A percentile compares a stretch with the other conserved stretches of the same genome.
phyloP scores from a whole-genome alignment of 2,113 vertebrate species.

The Pseudorasbora parva region DNA sequence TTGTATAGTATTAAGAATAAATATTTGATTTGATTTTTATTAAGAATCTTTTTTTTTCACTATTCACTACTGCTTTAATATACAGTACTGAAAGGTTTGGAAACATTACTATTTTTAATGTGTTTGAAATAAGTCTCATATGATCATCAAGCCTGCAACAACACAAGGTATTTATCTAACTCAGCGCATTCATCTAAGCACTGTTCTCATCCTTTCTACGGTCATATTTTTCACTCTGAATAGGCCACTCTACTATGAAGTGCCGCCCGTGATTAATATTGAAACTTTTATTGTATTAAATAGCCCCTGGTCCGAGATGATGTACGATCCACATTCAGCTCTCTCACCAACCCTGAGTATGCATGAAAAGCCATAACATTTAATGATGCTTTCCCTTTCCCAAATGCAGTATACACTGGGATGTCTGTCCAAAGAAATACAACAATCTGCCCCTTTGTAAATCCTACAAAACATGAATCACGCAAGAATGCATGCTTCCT shows the following conservation, averaged over 20 bases:
- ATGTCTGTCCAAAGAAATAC: not conserved
- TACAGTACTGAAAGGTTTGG: too few species aligned
- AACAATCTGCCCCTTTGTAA: conserved; percentile 23
- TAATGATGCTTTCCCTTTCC: conserved; percentile 36
- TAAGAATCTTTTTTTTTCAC: too few species aligned
- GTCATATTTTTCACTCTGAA: conserved; percentile 15
- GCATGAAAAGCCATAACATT: conserved; percentile 46
- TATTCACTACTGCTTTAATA: too few species aligned
- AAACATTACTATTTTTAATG: too few species aligned
- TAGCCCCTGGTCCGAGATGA: conserved; percentile 31
- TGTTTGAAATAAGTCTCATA: too few species aligned
- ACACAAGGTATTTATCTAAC: conserved; percentile 23
- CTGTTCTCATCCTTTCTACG: conserved; percentile 20
- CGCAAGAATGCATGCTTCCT: not conserved
- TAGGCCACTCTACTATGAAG: conserved; percentile 18
- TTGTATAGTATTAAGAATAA: too few species aligned
- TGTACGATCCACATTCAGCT: conserved; percentile 18
- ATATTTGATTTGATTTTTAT: too few species aligned
- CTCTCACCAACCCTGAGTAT: conserved; percentile 37
- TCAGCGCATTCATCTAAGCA: conserved; percentile 20
- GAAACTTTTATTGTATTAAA: conserved; percentile 29
- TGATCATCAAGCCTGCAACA: not conserved
- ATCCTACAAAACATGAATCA: conserved; percentile 36
- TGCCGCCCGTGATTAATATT: conserved; percentile 44
- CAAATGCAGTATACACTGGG: not conserved